Conservation (phyloP, 2,797 vertebrate genomes). For the Spatula versicolor region DNA sequence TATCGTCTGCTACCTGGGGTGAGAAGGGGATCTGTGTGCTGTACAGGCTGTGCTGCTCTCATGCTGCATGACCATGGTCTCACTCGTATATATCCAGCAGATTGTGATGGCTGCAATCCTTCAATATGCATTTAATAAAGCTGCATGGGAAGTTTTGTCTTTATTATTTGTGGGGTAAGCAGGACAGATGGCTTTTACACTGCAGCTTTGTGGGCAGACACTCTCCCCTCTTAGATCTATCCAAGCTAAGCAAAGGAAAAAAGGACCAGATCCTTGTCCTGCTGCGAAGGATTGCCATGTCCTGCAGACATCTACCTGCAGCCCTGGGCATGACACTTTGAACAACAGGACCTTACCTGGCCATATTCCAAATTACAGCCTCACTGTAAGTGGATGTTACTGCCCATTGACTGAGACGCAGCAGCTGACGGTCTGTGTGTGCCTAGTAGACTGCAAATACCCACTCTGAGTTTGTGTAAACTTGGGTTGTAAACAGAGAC, state of each 20-base stretch:
- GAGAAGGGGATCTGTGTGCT: rapidly evolving
- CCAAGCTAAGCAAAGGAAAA: not conserved
- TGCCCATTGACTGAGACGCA: not conserved
- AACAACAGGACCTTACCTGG: not conserved
- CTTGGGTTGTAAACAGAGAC: not conserved
- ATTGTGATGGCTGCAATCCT: not conserved
- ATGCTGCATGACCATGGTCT: rapidly evolving
- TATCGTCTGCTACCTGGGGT: rapidly evolving
- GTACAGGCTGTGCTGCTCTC: not conserved
- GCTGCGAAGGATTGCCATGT: not conserved
- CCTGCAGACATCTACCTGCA: not conserved
- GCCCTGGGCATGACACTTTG: not conserved
- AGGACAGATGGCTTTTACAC: not conserved
- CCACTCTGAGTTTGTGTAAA: not conserved
- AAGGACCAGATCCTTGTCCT: not conserved
- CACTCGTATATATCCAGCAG: not conserved
- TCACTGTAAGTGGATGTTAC: rapidly evolving
- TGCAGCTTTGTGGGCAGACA: not conserved
- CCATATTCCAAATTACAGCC: not conserved
- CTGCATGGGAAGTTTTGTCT: not conserved
- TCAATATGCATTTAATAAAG: not conserved
- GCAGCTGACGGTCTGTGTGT: not conserved
- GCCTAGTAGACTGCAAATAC: not conserved
- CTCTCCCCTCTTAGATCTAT: not conserved
- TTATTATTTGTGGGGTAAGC: not conserved